Base-by-base conservation (phyloP, 2,797 vertebrate genomes). In the Typhlichthys eigenmanni region DNA sequence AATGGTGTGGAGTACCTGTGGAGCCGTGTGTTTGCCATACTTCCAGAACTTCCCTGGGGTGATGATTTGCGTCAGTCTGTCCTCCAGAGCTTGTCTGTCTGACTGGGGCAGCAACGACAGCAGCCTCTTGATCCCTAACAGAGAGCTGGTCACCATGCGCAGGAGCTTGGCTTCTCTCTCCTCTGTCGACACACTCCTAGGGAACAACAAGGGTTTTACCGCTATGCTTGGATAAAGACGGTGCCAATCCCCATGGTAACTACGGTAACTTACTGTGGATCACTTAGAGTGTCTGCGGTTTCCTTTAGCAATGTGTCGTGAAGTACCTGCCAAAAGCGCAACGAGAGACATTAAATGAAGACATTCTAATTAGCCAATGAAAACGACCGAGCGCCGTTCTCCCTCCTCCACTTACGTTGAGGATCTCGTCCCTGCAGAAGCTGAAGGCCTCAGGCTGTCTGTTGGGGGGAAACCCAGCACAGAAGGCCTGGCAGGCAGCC, bases 381-480 rank as follows among this genome's bases (percentile, higher is more conserved):
- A 0, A 17, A 38, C 6, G 6, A 19, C 10, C 8, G 1, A 48
- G 24, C 13, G 17, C 19, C 64, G 51, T 14, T n/a, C n/a, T 14
- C 12, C 12, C 10, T 24, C 24, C 17, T 11, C 2, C 11, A 95
- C 96, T 94, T 83, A 99, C 98, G 52, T 72, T 95, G 65, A 95
- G 87, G 73, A 97, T 94, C 87, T 98, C 97, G 16, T 99, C 97
- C 80, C 94, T 97, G 90, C 98, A 99, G 89, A 97, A 99, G 19
- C 93, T 89, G 67, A 99, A 89, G 48, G 97, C 98, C 85, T 98
- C 97, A 0, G 96, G 89, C 70, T 99, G 98, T 76, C 98, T 99
- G 89, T 89, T 79, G 0, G 91, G 90, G 43, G 97, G 95, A 80
- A 99, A 99, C 29, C 96, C 96, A 4, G 95, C 95, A 80, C 95